Conservation (phyloP, 1,140 invertebrate genomes). For the Drosophila persimilis region DNA sequence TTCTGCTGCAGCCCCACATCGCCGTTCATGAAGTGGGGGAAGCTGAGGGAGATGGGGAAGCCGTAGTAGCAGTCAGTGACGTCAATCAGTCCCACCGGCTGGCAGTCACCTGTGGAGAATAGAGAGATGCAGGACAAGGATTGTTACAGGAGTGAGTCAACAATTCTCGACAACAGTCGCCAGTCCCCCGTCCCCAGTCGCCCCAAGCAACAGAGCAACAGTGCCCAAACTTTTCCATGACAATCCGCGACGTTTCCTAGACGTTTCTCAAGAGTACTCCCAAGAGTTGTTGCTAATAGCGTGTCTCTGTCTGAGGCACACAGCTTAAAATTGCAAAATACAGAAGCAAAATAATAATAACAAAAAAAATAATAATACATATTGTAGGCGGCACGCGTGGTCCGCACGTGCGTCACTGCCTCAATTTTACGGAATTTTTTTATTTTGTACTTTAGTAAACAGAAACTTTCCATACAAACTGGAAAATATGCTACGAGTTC, state of each 20-base stretch:
- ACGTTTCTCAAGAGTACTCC: too few species aligned
- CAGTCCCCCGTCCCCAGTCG: neutral
- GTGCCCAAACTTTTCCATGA: neutral
- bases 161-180: neutral
- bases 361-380: too few species aligned
- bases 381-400: too few species aligned
- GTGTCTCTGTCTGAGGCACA: too few species aligned
- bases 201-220: too few species aligned
- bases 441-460: conserved; percentile 5
- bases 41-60: conserved; percentile 93
- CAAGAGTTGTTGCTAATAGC: too few species aligned
- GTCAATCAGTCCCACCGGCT: conserved; percentile 89
- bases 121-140: conserved; percentile 22
- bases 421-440: conserved; percentile 10
- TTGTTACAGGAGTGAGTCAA: conserved; percentile 14
- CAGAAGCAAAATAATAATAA: too few species aligned
- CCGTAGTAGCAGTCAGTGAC: conserved; percentile 93
- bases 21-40: conserved; percentile 93
- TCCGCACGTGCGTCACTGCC: conserved; percentile 7
- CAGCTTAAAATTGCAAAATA: too few species aligned
- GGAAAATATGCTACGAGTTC: conserved; percentile 1
- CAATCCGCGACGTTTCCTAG: too few species aligned
- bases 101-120: conserved; percentile 84
- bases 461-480: conserved; percentile 16
- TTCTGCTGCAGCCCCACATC: conserved; percentile 87